Conservation (phyloP, 1,140 invertebrate genomes). For the Drosophila mauritiana region DNA sequence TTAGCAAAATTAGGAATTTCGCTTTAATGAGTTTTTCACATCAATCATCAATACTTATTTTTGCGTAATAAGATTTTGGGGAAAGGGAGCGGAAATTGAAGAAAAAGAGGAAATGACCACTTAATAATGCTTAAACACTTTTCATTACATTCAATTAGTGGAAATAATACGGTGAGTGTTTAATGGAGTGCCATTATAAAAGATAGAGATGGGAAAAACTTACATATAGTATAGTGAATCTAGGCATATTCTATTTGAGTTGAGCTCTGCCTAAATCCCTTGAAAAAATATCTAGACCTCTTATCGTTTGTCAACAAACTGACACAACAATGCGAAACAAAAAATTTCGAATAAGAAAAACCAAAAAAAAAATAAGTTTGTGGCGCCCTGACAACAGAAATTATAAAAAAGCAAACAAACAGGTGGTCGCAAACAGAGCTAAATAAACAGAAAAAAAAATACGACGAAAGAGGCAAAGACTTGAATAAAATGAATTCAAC, state of each 20-base stretch:
- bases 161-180: background rate
- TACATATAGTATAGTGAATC: background rate
- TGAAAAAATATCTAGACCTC: background rate
- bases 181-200: background rate
- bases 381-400: slow-evolving; percentile 14
- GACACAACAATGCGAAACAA: background rate
- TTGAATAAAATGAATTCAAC: slow-evolving; percentile 32
- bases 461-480: background rate
- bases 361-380: slow-evolving; percentile 11
- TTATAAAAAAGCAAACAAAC: slow-evolving; percentile 9
- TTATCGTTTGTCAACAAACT: slow-evolving; percentile 9
- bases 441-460: slow-evolving; percentile 24
- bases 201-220: background rate
- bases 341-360: background rate
- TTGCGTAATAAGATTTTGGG: slow-evolving; percentile 5
- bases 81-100: background rate
- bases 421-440: slow-evolving; percentile 13
- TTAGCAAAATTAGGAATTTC: slow-evolving; percentile 25
- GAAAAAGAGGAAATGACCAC: slow-evolving; percentile 15
- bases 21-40: slow-evolving; percentile 33
- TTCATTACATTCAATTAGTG: slow-evolving; percentile 1
- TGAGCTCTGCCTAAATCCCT: background rate
- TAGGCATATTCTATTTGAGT: background rate
- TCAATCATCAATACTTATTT: slow-evolving; percentile 24
- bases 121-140: slow-evolving; percentile 15